Evolutionary conservation across 2,113 vertebrate genomes (phyloP), one percentile per base, ranked within the genome.

Genomic region (Sturnus vulgaris): DNA sequence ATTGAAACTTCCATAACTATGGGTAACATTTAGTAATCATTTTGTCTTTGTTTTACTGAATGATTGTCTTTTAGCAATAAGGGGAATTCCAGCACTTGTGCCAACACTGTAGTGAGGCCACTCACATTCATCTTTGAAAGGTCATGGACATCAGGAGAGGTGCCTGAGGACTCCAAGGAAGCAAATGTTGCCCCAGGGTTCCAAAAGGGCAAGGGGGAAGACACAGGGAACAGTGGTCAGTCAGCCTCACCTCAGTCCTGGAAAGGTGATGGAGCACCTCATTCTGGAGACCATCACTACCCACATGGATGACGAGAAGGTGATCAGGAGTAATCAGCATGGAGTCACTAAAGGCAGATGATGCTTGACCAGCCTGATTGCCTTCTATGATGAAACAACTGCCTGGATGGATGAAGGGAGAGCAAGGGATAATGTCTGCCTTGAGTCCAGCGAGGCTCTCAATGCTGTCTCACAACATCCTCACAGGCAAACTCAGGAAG

Each of bases 151-250:
- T 47, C 61, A 76, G 25, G 35, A 82, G 30, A 55, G n/a, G 5
- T 49, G 21, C 21, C 55, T 69, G 40, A 49, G 40, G 30, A 31
- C 70, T 76, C 39, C 8, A 40, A 61, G 30, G 3, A 53, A 35
- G 7, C 11, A 53, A 12, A 55, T 35, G 11, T 47, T 0, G 1
- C 13, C 46, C 22, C 24, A 35, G 11, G 25, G 9, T 60, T 68
- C 37, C 11, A 39, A 75, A 88, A 39, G 12, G 16, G 1, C 3
- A n/a, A 53, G n/a, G 6, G 25, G 28, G 5, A 52, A 1, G 27
- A 16, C 12, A 13, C 22, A 52, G 18, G 15, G 15, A 81, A 11
- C 24, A 46, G 23, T 0, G 0, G 12, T 2, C 61, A 46, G 60
- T 53, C 46, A 46, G 13, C 16, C 7, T 47, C 47, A 35, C 13